Conservation (phyloP, 2,113 vertebrate species). For the Phrynosoma blainvillii region DNA sequence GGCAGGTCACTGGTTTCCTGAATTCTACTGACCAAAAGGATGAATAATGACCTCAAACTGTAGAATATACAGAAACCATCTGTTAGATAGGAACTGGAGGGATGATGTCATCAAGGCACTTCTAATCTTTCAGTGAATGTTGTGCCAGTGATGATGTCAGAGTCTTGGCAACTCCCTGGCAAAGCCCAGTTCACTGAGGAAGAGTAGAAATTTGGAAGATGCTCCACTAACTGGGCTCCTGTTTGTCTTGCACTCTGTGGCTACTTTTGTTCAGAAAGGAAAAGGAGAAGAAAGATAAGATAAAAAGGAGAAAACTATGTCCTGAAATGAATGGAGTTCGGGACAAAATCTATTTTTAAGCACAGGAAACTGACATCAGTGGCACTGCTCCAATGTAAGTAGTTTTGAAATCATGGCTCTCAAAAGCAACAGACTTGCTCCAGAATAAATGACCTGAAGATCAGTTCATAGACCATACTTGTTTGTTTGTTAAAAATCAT, state of each 20-base stretch:
- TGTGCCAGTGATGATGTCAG: conserved; percentile 84
- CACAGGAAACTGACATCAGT: conserved; percentile 1
- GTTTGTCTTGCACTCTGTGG: conserved; percentile 6
- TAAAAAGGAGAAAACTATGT: background rate
- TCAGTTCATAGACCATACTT: background rate
- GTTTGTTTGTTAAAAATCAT: background rate
- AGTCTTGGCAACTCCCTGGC: conserved; percentile 67
- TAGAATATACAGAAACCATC: conserved; percentile 86
- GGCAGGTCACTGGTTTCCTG: conserved; percentile 79
- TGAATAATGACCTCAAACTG: conserved; percentile 84
- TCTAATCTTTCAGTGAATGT: conserved; percentile 77
- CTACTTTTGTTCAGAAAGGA: background rate
- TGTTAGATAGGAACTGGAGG: conserved; percentile 76
- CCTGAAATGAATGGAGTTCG: background rate
- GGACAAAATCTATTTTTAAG: background rate
- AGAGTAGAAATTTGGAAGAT: conserved; percentile 58
- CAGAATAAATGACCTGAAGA: background rate
- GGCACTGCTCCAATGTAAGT: background rate
- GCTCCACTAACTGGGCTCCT: conserved; percentile 19
- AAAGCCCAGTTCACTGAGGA: conserved; percentile 48
- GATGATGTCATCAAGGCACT: conserved; percentile 80
- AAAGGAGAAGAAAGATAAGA: conserved; percentile 6
- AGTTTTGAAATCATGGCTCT: background rate
- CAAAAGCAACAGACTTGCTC: background rate
- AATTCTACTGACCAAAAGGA: conserved; percentile 75